Percentiles rank a stretch among this genome's conserved stretches.
Conservation (phyloP, 2,888 invertebrate genomes). For the Drosophila macrospina region DNA sequence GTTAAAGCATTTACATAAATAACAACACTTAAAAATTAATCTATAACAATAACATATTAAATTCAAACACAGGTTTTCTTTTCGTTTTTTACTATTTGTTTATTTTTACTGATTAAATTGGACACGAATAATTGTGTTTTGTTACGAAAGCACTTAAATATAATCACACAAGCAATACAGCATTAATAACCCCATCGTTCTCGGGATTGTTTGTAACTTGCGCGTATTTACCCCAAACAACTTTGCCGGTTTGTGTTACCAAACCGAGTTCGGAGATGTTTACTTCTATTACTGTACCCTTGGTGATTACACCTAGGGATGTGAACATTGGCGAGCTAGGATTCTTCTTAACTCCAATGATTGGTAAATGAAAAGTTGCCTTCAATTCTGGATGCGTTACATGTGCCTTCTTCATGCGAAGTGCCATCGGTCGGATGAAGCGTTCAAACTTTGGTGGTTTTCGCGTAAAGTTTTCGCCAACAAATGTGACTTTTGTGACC, state of each 20-base stretch:
- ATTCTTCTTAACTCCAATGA: slow-evolving; percentile 99
- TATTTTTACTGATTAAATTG: slow-evolving; percentile 19
- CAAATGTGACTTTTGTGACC: slow-evolving; percentile 99
- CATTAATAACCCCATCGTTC: slow-evolving; percentile 99
- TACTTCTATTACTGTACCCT: slow-evolving; percentile 98
- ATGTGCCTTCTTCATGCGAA: slow-evolving; percentile 98
- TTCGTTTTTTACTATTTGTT: slow-evolving; percentile 11
- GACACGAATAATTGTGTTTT: slow-evolving; percentile 20
- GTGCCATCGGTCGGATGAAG: slow-evolving; percentile 98
- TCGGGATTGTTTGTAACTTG: slow-evolving; percentile 99
- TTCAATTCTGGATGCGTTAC: slow-evolving; percentile 99
- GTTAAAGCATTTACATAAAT: neutral
- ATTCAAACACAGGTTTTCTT: slow-evolving; percentile 3
- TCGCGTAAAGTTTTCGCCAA: slow-evolving; percentile 98
- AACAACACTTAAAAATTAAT: neutral
- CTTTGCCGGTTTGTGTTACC: slow-evolving; percentile 99
- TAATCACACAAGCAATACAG: slow-evolving; percentile 95
- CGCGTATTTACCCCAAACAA: slow-evolving; percentile 99
- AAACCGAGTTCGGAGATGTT: slow-evolving; percentile 99
- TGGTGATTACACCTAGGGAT: slow-evolving; percentile 98
- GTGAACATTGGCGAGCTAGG: slow-evolving; percentile 99
- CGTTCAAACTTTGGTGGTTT: slow-evolving; percentile 99
- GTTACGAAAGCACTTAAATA: slow-evolving; percentile 66
- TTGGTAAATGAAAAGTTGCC: slow-evolving; percentile 98
- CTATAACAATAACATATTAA: neutral